A percentile compares a stretch with the other conserved stretches of the same genome.
Conservation (phyloP, 2,113 vertebrate genomes). For the Melanotaenia duboulayi region DNA sequence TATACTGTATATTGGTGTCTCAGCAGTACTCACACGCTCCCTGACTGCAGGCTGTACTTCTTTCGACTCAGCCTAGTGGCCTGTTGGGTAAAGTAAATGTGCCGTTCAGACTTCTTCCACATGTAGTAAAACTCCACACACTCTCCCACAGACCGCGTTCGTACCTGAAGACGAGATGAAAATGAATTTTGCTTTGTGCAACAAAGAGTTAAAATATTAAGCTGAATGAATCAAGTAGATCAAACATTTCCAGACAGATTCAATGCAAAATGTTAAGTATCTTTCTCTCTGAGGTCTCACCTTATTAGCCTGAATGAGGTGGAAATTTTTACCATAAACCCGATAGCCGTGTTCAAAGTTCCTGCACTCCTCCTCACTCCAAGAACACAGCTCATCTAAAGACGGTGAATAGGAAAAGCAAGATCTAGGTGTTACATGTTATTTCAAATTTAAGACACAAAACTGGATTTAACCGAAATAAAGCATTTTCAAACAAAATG, state of each 20-base stretch:
- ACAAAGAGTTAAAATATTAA: background rate
- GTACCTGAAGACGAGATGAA: conserved; percentile 83
- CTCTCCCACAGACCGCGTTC: conserved; percentile 94
- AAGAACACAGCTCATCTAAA: conserved; percentile 91
- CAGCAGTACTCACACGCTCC: conserved; percentile 86
- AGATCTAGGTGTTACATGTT: accelerated
- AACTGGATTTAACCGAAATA: background rate
- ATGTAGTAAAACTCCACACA: conserved; percentile 98
- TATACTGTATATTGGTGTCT: background rate
- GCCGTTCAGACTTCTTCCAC: conserved; percentile 97
- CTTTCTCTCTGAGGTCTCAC: conserved; percentile 72
- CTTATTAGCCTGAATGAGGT: conserved; percentile 98
- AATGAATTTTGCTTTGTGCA: background rate
- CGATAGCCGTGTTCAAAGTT: conserved; percentile 96
- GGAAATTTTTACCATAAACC: conserved; percentile 96
- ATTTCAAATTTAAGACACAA: background rate
- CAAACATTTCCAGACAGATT: background rate
- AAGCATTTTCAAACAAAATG: background rate
- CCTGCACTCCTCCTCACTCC: conserved; percentile 94
- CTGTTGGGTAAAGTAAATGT: conserved; percentile 94
- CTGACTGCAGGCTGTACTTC: conserved; percentile 88
- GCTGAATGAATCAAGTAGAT: background rate
- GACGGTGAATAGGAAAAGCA: background rate
- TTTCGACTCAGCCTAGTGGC: conserved; percentile 89
- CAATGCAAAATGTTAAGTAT: background rate